Conservation (phyloP, 2,888 invertebrate genomes). For the Acheta domesticus region DNA sequence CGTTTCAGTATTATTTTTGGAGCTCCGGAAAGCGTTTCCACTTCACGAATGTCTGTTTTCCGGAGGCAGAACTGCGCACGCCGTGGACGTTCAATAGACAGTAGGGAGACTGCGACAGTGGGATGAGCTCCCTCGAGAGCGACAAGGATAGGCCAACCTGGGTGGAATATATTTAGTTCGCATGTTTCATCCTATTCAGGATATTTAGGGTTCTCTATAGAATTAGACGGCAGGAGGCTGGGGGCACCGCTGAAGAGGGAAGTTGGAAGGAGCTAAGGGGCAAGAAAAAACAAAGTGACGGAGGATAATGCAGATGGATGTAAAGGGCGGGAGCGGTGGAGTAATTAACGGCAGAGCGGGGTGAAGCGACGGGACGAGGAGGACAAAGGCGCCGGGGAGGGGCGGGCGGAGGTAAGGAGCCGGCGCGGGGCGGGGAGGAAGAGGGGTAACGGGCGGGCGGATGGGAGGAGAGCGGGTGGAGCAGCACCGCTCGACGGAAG, state of each 20-base stretch:
- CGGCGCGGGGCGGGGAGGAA: not conserved
- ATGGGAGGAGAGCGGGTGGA: not conserved
- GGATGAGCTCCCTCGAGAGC: no score
- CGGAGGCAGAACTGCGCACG: no score
- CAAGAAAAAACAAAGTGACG: conserved; percentile 19
- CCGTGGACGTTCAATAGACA: no score
- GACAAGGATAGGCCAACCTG: no score
- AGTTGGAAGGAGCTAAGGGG: conserved; percentile 19
- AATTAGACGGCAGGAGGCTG: no score
- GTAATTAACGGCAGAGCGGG: not conserved
- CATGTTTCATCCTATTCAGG: no score
- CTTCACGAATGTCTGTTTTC: no score
- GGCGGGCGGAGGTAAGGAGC: not conserved
- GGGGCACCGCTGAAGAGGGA: not conserved
- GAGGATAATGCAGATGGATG: conserved; percentile 18
- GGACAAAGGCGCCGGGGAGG: not conserved
- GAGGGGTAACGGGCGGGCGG: not conserved
- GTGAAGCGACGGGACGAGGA: not conserved
- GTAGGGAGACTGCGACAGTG: no score
- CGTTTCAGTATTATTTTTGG: no score
- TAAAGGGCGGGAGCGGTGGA: not conserved
- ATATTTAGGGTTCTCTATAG: no score
- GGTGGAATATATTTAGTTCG: no score
- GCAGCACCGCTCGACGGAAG: not conserved
- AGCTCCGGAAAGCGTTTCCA: no score